phyloP scores from a whole-genome alignment of 2,888 invertebrate species.

The Drosophila sordidula region DNA sequence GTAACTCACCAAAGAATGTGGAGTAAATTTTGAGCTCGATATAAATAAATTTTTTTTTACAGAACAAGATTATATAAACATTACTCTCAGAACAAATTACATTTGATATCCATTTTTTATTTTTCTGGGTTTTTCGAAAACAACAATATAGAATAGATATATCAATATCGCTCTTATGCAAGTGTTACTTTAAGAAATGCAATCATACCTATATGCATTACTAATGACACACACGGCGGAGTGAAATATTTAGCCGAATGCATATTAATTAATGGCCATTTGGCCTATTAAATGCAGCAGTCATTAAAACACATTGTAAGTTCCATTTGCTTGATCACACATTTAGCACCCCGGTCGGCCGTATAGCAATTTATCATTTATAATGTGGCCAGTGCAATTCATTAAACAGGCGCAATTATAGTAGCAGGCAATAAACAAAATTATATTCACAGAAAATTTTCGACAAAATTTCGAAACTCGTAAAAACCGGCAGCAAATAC shows the following conservation, averaged over 20 bases:
- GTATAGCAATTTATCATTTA: conserved; percentile 43
- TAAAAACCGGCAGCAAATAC: conserved; percentile 8
- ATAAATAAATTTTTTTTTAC: too few species aligned
- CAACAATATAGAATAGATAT: background rate
- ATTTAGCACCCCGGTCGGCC: conserved; percentile 29
- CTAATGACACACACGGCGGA: conserved; percentile 16
- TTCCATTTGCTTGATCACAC: conserved; percentile 31
- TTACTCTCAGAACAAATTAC: background rate
- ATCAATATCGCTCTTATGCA: background rate
- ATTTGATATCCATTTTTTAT: background rate
- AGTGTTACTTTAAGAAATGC: background rate
- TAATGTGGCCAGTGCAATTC: conserved; percentile 48
- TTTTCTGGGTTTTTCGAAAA: background rate
- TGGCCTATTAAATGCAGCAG: conserved; percentile 27
- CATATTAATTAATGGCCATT: conserved; percentile 29
- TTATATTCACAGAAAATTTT: conserved; percentile 35
- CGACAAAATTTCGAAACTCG: conserved; percentile 46
- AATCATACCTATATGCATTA: background rate
- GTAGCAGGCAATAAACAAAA: conserved; percentile 19
- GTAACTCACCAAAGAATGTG: too few species aligned
- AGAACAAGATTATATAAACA: conserved; percentile 1
- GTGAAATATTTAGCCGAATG: conserved; percentile 21
- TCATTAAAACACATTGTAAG: conserved; percentile 41
- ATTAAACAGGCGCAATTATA: conserved; percentile 47
- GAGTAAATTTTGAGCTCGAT: too few species aligned